Evolutionary conservation across 1,140 invertebrate species (phyloP).

Genomic region (Drosophila micromelanica): DNA sequence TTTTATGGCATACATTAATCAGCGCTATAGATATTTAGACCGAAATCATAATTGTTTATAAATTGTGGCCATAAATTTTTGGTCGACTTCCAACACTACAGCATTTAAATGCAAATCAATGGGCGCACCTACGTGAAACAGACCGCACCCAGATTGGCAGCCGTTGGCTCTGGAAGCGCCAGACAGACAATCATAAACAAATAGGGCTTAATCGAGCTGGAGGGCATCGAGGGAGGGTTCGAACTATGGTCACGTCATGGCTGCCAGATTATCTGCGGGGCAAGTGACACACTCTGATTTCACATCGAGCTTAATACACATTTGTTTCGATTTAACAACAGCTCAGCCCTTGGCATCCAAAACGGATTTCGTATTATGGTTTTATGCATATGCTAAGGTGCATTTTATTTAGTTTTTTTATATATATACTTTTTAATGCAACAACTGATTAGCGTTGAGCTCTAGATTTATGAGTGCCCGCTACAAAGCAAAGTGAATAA

Average conservation of each 20-base stretch:
- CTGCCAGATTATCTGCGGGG: slow-evolving; percentile 61
- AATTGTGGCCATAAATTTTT: slow-evolving; percentile 69
- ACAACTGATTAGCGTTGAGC: slow-evolving; percentile 74
- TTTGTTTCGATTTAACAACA: slow-evolving; percentile 69
- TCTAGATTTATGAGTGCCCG: slow-evolving; percentile 62
- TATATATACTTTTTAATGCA: slow-evolving; percentile 50
- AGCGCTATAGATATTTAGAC: slow-evolving; percentile 31
- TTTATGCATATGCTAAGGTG: slow-evolving; percentile 44
- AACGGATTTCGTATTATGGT: slow-evolving; percentile 17
- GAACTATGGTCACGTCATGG: slow-evolving; percentile 42
- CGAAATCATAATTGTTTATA: slow-evolving; percentile 75
- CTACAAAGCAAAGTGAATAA: slow-evolving; percentile 42
- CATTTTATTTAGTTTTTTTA: slow-evolving; percentile 40
- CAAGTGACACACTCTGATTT: slow-evolving; percentile 53
- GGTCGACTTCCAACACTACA: slow-evolving; percentile 15
- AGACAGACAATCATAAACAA: slow-evolving; percentile 48
- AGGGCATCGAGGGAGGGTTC: neutral
- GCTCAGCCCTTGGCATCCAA: slow-evolving; percentile 56
- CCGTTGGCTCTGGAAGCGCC: slow-evolving; percentile 50
- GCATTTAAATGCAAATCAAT: slow-evolving; percentile 70
- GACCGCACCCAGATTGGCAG: slow-evolving; percentile 45
- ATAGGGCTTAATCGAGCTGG: slow-evolving; percentile 36
- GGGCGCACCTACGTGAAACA: slow-evolving; percentile 50
- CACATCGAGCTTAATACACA: slow-evolving; percentile 45
- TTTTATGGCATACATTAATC: slow-evolving; percentile 50